Conservation (phyloP, 2,113 vertebrate species). For the Callocephalon fimbriatum region DNA sequence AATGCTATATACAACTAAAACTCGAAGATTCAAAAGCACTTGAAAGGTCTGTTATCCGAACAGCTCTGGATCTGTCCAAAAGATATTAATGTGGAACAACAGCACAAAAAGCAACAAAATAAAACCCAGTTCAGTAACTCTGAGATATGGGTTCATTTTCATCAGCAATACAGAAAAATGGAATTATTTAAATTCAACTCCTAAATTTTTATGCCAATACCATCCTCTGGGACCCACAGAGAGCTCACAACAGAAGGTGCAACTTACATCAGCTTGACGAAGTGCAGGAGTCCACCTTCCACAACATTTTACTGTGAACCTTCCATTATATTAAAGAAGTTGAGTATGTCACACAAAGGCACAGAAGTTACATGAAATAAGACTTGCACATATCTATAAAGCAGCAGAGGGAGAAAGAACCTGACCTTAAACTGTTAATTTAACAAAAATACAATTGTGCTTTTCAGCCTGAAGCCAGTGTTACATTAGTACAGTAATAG, state of each 20-base stretch:
- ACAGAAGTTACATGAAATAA: neutral
- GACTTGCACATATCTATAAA: neutral
- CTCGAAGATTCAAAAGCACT: neutral
- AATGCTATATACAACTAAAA: neutral
- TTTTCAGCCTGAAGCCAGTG: slow-evolving; percentile 41
- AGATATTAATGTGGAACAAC: neutral
- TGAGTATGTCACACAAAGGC: neutral
- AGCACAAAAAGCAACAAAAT: neutral
- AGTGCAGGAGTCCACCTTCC: neutral
- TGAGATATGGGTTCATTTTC: neutral
- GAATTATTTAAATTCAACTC: neutral
- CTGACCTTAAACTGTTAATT: slow-evolving; percentile 29
- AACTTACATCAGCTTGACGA: neutral
- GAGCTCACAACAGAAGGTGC: neutral
- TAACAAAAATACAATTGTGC: neutral
- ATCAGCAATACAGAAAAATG: neutral
- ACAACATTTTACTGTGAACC: neutral
- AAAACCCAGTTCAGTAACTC: neutral
- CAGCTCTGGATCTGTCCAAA: neutral
- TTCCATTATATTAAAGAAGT: neutral
- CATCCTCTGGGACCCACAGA: neutral
- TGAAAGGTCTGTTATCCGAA: neutral
- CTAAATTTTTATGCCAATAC: neutral
- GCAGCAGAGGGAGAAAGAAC: neutral
- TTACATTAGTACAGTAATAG: slow-evolving; percentile 48